Percentiles rank a stretch among this genome's conserved stretches.
Evolutionary conservation across 1,140 invertebrate genomes (phyloP).

Genomic region (Xylocopa sonorina): DNA sequence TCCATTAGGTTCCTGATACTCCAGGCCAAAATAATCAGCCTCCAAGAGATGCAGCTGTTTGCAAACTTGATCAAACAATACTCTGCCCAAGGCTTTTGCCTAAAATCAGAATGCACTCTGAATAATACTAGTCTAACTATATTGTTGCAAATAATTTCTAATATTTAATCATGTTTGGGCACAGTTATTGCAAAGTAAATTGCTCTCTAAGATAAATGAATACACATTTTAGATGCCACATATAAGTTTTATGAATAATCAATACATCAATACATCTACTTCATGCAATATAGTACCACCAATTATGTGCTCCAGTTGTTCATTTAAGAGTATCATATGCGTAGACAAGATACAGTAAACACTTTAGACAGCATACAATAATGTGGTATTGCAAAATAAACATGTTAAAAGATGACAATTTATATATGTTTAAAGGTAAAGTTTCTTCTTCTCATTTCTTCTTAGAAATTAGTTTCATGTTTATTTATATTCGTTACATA

Average conservation of each 20-base stretch:
- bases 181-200: slow-evolving; percentile 10
- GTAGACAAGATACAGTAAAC: slow-evolving; percentile 22
- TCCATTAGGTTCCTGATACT: slow-evolving; percentile 94
- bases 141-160: background rate
- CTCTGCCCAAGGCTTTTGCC: slow-evolving; percentile 96
- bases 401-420: too few species aligned
- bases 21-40: slow-evolving; percentile 98
- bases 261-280: slow-evolving; percentile 69
- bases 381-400: too few species aligned
- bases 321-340: slow-evolving; percentile 66
- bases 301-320: slow-evolving; percentile 78
- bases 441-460: too few species aligned
- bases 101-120: slow-evolving; percentile 83
- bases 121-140: background rate
- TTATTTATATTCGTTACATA: too few species aligned
- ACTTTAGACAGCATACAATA: slow-evolving; percentile 23
- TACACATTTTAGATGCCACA: slow-evolving; percentile 44
- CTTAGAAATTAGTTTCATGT: too few species aligned
- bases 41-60: slow-evolving; percentile 97
- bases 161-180: background rate
- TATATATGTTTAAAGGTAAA: too few species aligned
- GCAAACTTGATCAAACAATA: slow-evolving; percentile 98
- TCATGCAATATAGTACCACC: slow-evolving; percentile 57
- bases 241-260: slow-evolving; percentile 69
- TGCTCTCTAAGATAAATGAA: slow-evolving; percentile 13